Conservation (phyloP, 2,797 vertebrate genomes). For the Tokudaia tokunoshimensis region DNA sequence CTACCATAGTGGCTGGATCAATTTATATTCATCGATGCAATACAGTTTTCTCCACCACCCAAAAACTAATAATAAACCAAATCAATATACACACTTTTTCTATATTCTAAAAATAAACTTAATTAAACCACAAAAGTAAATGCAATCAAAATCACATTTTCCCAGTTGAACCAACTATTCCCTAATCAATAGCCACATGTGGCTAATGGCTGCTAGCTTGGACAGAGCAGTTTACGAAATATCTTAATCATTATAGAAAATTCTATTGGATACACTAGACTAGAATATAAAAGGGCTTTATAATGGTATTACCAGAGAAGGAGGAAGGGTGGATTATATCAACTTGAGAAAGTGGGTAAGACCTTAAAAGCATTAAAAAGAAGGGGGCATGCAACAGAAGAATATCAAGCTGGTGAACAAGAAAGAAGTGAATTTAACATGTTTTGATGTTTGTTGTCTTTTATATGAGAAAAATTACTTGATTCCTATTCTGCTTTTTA, state of each 20-base stretch:
- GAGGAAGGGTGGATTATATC: background rate
- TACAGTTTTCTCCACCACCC: background rate
- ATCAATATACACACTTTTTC: background rate
- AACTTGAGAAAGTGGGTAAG: background rate
- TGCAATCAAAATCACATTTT: background rate
- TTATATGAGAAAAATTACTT: background rate
- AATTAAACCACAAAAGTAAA: background rate
- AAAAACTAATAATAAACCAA: background rate
- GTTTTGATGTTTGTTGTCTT: background rate
- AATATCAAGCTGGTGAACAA: background rate
- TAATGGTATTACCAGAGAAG: background rate
- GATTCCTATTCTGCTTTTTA: background rate
- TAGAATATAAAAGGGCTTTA: background rate
- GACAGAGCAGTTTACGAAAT: background rate
- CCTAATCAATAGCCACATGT: background rate
- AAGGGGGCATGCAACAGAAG: background rate
- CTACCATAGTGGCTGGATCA: background rate
- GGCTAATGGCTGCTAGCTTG: background rate
- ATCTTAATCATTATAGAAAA: background rate
- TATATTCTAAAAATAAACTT: slow-evolving; percentile 11
- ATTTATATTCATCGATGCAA: background rate
- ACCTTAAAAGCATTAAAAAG: background rate
- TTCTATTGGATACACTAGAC: background rate
- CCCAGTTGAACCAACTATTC: background rate
- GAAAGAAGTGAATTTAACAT: slow-evolving; percentile 8